Conservation (phyloP, 2,113 vertebrate species). For the Saccopteryx bilineata region DNA sequence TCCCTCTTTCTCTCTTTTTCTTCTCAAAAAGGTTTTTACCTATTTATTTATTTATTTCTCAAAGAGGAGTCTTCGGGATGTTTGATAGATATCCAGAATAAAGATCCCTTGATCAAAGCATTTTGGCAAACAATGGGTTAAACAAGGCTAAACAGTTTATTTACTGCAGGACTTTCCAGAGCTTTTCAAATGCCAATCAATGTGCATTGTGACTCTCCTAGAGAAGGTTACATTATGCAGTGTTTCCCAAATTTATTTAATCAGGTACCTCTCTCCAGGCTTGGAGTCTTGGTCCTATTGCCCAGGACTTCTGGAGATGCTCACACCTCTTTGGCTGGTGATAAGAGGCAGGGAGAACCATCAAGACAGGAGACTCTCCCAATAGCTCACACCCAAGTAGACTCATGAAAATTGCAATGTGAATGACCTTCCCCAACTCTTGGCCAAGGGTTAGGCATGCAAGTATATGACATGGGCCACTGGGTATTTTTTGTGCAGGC, state of each 20-base stretch:
- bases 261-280: not conserved
- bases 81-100: not conserved
- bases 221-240: not conserved
- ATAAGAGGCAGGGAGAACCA: not conserved
- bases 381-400: not conserved
- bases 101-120: not conserved
- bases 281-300: not conserved
- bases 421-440: not conserved
- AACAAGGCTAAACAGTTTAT: not conserved
- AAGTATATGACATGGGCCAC: not conserved
- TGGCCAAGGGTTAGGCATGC: not conserved
- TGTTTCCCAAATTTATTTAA: not conserved
- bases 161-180: conserved; percentile 25
- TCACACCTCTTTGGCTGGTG: not conserved
- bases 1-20: not conserved
- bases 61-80: not conserved
- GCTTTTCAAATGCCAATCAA: not conserved
- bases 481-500: not conserved
- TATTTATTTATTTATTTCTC: not conserved
- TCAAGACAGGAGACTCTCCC: not conserved
- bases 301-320: not conserved
- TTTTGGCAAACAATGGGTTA: conserved; percentile 8
- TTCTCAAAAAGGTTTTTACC: not conserved
- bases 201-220: not conserved
- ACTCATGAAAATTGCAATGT: not conserved